These are phyloP conservation scores for Epinotia brunnichana DNA, from an alignment of 2,888 invertebrate species.

Conservation along the genomic window DNA sequence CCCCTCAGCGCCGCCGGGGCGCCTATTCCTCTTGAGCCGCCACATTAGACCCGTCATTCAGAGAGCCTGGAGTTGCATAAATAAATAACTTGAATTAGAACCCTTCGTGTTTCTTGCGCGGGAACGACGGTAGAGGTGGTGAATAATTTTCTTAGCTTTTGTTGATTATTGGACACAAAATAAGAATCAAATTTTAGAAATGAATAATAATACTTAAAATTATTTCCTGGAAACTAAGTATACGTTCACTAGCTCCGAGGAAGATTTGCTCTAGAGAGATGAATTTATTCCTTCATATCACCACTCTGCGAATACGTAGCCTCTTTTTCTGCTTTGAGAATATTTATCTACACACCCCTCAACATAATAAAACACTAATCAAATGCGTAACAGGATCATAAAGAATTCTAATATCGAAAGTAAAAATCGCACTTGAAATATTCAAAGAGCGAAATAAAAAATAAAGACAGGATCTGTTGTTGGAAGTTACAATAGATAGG, in stretches of 20 bases:
- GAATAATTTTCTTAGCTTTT: conserved; percentile 56
- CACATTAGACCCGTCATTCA: conserved; percentile 58
- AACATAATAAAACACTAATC: conserved; percentile 22
- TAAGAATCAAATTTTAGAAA: background rate
- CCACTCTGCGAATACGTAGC: background rate
- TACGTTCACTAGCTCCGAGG: background rate
- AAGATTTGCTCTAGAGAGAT: background rate
- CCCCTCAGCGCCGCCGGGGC: conserved; percentile 57
- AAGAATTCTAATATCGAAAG: conserved; percentile 15
- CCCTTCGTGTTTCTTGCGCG: conserved; percentile 64
- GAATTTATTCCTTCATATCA: background rate
- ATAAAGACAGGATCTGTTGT: conserved; percentile 61
- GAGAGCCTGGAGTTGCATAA: conserved; percentile 66
- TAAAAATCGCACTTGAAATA: conserved; percentile 52
- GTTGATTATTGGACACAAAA: conserved; percentile 20
- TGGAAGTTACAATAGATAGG: conserved; percentile 61
- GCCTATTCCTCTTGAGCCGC: conserved; percentile 58
- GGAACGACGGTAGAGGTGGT: conserved; percentile 57
- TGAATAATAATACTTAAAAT: background rate
- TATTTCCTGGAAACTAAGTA: background rate
- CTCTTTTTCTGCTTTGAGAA: background rate
- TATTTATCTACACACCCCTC: conserved; percentile 1
- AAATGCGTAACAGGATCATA: conserved; percentile 13
- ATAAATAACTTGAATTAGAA: conserved; percentile 72
- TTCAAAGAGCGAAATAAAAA: conserved; percentile 57